Evolutionary conservation across 2,113 vertebrate species (phyloP).

Genomic region (Acanthochromis polyacanthus): DNA sequence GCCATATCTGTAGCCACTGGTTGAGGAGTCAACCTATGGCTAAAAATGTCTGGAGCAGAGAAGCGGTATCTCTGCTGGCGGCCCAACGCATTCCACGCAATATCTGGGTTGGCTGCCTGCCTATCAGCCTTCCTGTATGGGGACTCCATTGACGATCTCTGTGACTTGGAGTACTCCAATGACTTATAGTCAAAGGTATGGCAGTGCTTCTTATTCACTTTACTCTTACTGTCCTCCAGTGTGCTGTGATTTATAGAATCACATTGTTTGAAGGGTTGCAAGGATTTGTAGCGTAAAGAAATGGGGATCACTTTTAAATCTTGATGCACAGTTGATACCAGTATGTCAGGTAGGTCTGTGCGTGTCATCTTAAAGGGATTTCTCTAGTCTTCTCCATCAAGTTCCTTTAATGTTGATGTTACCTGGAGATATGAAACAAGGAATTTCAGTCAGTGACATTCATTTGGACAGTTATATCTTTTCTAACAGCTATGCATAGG

Average conservation of each 20-base stretch:
- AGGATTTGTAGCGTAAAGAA: slow-evolving; percentile 80
- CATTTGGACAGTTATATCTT: not conserved
- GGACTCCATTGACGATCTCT: slow-evolving; percentile 86
- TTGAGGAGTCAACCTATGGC: slow-evolving; percentile 77
- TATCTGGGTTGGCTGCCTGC: slow-evolving; percentile 79
- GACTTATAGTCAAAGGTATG: slow-evolving; percentile 91
- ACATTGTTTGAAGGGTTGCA: slow-evolving; percentile 88
- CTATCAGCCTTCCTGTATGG: slow-evolving; percentile 80
- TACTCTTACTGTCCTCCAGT: slow-evolving; percentile 84
- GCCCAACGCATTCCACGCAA: slow-evolving; percentile 82
- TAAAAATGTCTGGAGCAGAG: slow-evolving; percentile 83
- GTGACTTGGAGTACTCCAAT: slow-evolving; percentile 84
- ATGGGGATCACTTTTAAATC: slow-evolving; percentile 91
- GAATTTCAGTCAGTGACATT: slow-evolving; percentile 42
- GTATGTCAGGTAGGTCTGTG: slow-evolving; percentile 95
- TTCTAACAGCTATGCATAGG: no score
- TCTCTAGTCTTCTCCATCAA: slow-evolving; percentile 87
- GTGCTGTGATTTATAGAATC: slow-evolving; percentile 85
- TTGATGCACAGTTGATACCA: slow-evolving; percentile 94
- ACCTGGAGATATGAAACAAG: slow-evolving; percentile 68
- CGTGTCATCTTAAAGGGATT: slow-evolving; percentile 97
- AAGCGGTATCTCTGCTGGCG: slow-evolving; percentile 86
- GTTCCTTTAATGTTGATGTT: slow-evolving; percentile 82
- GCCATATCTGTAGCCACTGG: slow-evolving; percentile 74
- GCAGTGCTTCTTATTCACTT: slow-evolving; percentile 93